Evolutionary conservation across 2,113 vertebrate species (phyloP).

Genomic region (Pseudolaguvia tuberculata): DNA sequence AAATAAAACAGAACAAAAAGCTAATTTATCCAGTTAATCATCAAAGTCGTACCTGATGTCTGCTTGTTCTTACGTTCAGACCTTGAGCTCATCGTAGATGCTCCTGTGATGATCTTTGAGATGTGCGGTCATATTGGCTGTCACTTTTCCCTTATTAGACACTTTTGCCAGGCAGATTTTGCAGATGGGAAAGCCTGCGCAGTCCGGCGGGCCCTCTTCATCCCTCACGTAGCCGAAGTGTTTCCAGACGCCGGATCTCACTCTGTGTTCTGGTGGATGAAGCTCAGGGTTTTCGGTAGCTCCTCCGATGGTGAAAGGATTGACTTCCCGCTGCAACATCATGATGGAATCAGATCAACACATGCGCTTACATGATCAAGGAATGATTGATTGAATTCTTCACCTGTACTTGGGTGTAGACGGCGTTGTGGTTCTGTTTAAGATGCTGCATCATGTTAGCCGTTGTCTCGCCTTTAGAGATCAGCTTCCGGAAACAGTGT

Average conservation of each 20-base stretch:
- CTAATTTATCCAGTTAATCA: not conserved
- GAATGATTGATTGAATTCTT: not conserved
- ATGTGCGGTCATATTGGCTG: conserved; percentile 30
- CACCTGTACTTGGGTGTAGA: conserved; percentile 26
- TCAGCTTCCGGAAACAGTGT: conserved; percentile 30
- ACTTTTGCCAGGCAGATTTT: conserved; percentile 40
- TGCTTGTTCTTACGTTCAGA: not conserved
- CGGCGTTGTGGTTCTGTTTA: conserved; percentile 25
- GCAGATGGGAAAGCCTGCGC: conserved; percentile 38
- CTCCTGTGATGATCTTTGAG: conserved; percentile 33
- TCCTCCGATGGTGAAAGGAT: conserved; percentile 33
- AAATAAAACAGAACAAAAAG: not conserved
- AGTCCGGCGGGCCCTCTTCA: conserved; percentile 8
- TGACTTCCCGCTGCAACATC: conserved; percentile 14
- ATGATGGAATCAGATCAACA: too few relatives aligned
- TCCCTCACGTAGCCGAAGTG: conserved; percentile 38
- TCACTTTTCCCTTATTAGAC: conserved; percentile 39
- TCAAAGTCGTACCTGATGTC: not conserved
- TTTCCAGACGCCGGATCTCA: conserved; percentile 37
- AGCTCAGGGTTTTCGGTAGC: conserved; percentile 28
- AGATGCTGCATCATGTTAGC: conserved; percentile 38
- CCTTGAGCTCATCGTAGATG: conserved; percentile 32
- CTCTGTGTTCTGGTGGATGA: conserved; percentile 30
- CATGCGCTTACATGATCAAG: not conserved
- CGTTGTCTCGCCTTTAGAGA: conserved; percentile 29